Base-by-base conservation (phyloP, 2,888 invertebrate species). In the Dolichopus griseipennis region DNA sequence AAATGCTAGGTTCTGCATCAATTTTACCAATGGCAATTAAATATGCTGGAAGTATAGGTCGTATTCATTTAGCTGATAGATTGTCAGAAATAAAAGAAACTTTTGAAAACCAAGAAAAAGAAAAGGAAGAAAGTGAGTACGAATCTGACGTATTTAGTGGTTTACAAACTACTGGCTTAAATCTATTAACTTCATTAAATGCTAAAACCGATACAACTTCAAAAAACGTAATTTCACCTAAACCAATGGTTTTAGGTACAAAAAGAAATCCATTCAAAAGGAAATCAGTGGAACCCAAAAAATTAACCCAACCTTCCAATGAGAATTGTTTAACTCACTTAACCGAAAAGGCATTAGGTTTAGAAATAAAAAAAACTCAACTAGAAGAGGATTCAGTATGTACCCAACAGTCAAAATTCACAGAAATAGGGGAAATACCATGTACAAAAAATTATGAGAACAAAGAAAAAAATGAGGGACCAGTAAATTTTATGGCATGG, bases 1-100 rank as follows among this genome's bases (percentile, higher is more conserved):
- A 92, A 76, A 83, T 94, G 73, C 85, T 96, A 75, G 88, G 88
- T 27, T 90, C 91, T 75, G 87, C 89, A 2, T 88, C 90, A 64
- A 83, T 94, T 0, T 81, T 95, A 61, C 90, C 91, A 71, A 82
- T 95, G 61, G 95, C 94, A 1, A 89, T 92, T n/a, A 93, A 92
- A 78, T 97, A 95, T 81, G 93, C 95, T 0, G 87, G 88, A 0
- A 88, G 91, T 72, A 83, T 91, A 15, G 89, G 92, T 33, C 87
- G 89, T 73, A 86, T 88, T 73, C 88, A 91, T 75, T 83, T 97
- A 64, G 91, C 91, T 0, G 91, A 93, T 73, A 90, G 90, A 77
- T 83, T 96, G 34, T 84, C 85, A 0, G 85, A 86, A 72, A 62
- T 62, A 10, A 62, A 12, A 22, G 22, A 62, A 62, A 22, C 21